Evolutionary conservation across 2,113 vertebrate genomes (phyloP), one percentile per base, ranked within the genome.

Genomic region (Trematocara marginatum): DNA sequence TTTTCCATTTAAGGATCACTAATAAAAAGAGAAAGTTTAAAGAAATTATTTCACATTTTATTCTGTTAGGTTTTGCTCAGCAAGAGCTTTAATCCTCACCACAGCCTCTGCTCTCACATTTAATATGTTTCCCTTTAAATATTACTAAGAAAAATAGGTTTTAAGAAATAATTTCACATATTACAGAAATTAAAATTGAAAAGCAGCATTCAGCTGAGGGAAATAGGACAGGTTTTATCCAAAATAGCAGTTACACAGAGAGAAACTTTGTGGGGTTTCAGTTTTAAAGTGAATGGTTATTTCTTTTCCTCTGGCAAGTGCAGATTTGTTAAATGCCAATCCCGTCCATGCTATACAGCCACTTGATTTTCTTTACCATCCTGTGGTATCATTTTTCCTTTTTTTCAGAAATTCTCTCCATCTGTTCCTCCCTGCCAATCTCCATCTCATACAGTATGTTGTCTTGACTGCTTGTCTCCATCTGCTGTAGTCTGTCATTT

Each of bases 401-500:
- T 51, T 56, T 80, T 87, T 74, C 79, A 83, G 16, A 79, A 49
- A 66, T 31, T 79, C 42, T 49, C 52, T 86, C 92, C 89, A 93
- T 93, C 88, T 93, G 90, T 42, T 82, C 85, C 47, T 80, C 81
- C 86, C 85, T 84, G 82, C 86, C 78, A 40, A 64, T 84, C 78
- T 87, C 83, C 4, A 59, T 85, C 87, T 90, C 82, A 52, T 88
- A 82, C 89, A 90, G 83, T 89, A 91, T 80, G 89, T 69, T 11
- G 71, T 76, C 83, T 79, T 38, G 31, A 56, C 71, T 74, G 64
- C 81, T 82, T 83, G 83, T 80, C 71, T 81, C 81, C 87, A 86
- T 93, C 90, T 93, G 92, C 86, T 76, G 80, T 12, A 4, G 79
- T 89, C 84, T 82, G 88, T 90, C 87, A 85, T 83, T 88, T 84